These are phyloP conservation scores for Baccha elongata DNA, from an alignment of 2,888 invertebrate genomes.

Conservation along the genomic window DNA sequence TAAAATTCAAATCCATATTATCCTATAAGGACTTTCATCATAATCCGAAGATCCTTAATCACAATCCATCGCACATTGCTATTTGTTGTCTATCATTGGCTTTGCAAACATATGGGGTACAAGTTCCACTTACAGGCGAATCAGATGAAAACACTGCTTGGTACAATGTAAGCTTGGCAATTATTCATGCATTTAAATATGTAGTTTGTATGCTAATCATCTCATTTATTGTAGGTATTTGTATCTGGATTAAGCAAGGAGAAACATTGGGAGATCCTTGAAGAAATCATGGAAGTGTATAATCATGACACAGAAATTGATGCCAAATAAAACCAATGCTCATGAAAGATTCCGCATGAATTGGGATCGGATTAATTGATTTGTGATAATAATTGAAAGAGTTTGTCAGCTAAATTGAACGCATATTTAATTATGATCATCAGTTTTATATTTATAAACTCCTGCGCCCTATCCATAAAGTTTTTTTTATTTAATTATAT, in stretches of 20 bases:
- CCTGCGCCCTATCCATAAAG: not conserved
- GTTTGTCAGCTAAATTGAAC: slow-evolving; percentile 2
- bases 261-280: too few relatives aligned
- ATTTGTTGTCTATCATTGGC: slow-evolving; percentile 94
- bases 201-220: too few relatives aligned
- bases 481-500: not conserved
- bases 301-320: too few relatives aligned
- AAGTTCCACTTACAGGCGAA: too few relatives aligned
- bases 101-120: too few relatives aligned
- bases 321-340: slow-evolving; percentile 69
- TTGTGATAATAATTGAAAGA: slow-evolving; percentile 57
- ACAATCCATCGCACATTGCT: slow-evolving; percentile 92
- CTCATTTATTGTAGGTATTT: too few relatives aligned
- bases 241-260: too few relatives aligned
- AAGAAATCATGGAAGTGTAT: too few relatives aligned
- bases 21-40: slow-evolving; percentile 92
- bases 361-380: slow-evolving; percentile 31
- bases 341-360: not conserved
- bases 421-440: slow-evolving; percentile 20
- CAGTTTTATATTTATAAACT: slow-evolving; percentile 4
- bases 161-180: too few relatives aligned
- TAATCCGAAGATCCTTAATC: slow-evolving; percentile 90
- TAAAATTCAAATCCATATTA: not conserved
- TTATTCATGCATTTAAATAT: too few relatives aligned
- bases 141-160: too few relatives aligned